These are phyloP conservation scores for Anneissia japonica DNA, from an alignment of 35 echinoderm and acorn worm genomes.

Conservation along the genomic window DNA sequence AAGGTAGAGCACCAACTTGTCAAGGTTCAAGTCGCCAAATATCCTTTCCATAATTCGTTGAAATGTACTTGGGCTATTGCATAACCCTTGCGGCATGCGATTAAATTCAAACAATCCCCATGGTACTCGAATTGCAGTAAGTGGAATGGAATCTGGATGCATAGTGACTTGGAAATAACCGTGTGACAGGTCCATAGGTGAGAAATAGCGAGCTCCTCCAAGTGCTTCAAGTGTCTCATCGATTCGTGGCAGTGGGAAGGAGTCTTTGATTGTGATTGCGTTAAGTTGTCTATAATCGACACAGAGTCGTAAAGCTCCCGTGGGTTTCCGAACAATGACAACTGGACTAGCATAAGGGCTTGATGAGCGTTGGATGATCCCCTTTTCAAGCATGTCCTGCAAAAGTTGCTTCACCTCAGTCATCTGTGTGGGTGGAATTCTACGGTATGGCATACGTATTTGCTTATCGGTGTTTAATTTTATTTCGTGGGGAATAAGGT, in stretches of 20 bases:
- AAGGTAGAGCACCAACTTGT: neutral
- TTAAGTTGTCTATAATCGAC: constrained; percentile 21
- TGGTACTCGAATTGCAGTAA: constrained; percentile 49
- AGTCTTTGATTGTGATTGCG: constrained; percentile 16
- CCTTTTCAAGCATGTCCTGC: constrained; percentile 12
- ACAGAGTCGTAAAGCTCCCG: constrained; percentile 2
- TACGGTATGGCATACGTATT: constrained; percentile 9
- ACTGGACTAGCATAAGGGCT: constrained; percentile 41
- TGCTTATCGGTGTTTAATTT: neutral
- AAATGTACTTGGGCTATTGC: neutral
- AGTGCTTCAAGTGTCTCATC: constrained; percentile 50
- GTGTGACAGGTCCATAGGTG: constrained; percentile 49
- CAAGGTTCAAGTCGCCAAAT: neutral
- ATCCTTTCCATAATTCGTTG: neutral
- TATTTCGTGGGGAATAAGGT: constrained; percentile 34
- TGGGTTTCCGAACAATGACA: constrained; percentile 14
- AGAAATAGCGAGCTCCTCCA: constrained; percentile 37
- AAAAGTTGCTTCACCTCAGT: constrained; percentile 26
- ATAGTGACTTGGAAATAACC: constrained; percentile 46
- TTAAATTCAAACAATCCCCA: constrained; percentile 28
- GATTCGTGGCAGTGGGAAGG: constrained; percentile 49
- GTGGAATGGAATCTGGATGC: constrained; percentile 29
- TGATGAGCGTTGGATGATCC: constrained; percentile 16
- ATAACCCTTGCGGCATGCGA: constrained; percentile 8
- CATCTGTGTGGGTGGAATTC: constrained; percentile 8